Base-by-base conservation (phyloP, 64 coral and sea anemone genomes). In the Platygyra sinensis region DNA sequence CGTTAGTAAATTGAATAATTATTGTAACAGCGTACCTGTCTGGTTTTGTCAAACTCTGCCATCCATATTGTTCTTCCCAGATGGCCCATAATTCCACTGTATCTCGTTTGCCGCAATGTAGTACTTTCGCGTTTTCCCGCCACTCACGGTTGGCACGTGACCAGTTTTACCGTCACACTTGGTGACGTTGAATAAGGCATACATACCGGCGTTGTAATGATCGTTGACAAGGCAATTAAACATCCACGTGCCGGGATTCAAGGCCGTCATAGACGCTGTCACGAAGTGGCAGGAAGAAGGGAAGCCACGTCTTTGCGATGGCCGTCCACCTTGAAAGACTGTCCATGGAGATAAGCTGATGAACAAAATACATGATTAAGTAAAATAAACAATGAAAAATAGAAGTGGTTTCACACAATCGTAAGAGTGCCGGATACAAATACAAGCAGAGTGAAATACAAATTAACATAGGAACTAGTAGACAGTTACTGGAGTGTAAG, bases 171-270 rank as follows among this genome's bases (percentile, higher is more conserved):
- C 86, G 14, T 22, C 12, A 78, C 96, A 98, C 50, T 89, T 54
- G 1, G 89, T 89, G 29, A 98, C 92, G 67, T 98, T 92, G 50
- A 92, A 94, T 33, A 94, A 87, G 8, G 92, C 92, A 29, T 92
- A 98, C 96, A 98, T 88, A 91, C 89, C 94, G 36, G 96, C 96
- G 16, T 73, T 55, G 36, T 92, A 94, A 52, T 98, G 96, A 75
- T 98, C 93, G 39, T 91, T 89, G 4, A 98, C 92, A 17, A 98
- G 89, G 29, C 96, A 98, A 52, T 94, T 98, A 30, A 98, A 30
- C 89, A 98, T 80, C 96, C 96, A 98, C 50, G 89, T 89, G 25
- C 96, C 96, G 71, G 87, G 89, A 74, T 94, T 98, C 42, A 42
- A 86, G 17, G 92, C 90, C 50, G 81, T 92, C 96, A 98, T 98